These are phyloP conservation scores for Thamnaconus septentrionalis DNA, from an alignment of 2,113 vertebrate genomes.

Conservation along the genomic window DNA sequence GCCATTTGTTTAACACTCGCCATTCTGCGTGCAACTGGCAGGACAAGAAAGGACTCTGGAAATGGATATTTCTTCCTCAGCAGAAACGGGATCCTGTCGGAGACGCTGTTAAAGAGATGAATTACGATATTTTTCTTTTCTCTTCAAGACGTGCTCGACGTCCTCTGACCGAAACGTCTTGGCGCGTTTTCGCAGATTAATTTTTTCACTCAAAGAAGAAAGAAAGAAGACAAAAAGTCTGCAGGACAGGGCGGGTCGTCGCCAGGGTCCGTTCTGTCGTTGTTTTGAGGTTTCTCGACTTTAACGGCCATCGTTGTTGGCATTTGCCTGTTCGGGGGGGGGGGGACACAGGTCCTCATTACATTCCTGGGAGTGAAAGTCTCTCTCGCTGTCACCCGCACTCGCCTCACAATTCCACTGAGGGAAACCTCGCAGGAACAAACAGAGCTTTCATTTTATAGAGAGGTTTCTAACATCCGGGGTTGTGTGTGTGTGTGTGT, in stretches of 20 bases:
- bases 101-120: slow-evolving; percentile 53
- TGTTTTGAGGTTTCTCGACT: neutral
- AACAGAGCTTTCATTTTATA: slow-evolving; percentile 52
- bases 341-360: slow-evolving; percentile 4
- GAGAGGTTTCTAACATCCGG: slow-evolving; percentile 46
- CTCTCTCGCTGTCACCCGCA: slow-evolving; percentile 36
- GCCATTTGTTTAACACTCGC: slow-evolving; percentile 55
- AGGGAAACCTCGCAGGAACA: slow-evolving; percentile 52
- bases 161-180: no score
- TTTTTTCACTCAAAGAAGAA: neutral
- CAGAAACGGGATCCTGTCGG: slow-evolving; percentile 52
- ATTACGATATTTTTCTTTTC: slow-evolving; percentile 19
- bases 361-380: slow-evolving; percentile 33
- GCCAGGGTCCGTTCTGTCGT: no score
- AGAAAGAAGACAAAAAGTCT: neutral
- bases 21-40: slow-evolving; percentile 23
- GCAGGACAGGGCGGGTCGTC: no score
- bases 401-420: slow-evolving; percentile 35
- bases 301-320: neutral
- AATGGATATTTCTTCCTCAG: slow-evolving; percentile 30
- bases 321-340: slow-evolving; percentile 5
- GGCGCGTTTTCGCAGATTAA: slow-evolving; percentile 8
- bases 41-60: slow-evolving; percentile 16
- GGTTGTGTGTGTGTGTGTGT: no score
- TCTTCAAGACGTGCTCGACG: no score